phyloP scores from a whole-genome alignment of 2,888 invertebrate genomes.

The Heteropelma amictum region DNA sequence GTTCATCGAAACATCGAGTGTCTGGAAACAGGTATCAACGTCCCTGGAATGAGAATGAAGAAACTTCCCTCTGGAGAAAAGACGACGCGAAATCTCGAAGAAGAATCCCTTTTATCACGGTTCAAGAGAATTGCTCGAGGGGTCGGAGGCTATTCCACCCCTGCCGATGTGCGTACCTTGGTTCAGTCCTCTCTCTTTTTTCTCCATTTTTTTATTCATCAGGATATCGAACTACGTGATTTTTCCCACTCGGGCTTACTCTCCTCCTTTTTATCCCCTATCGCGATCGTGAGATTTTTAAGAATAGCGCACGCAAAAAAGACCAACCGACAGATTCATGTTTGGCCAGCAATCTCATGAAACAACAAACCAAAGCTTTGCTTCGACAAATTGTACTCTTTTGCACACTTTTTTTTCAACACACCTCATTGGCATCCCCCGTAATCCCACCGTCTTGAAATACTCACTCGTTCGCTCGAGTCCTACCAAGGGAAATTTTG shows the following conservation, averaged over 20 bases:
- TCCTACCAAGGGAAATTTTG: too few relatives aligned
- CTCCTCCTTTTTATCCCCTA: background rate
- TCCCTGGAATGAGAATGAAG: slow-evolving; percentile 41
- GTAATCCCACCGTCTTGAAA: too few relatives aligned
- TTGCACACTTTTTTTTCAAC: too few relatives aligned
- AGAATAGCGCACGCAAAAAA: too few relatives aligned
- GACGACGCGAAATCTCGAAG: slow-evolving; percentile 20
- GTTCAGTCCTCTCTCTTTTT: background rate
- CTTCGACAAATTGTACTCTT: too few relatives aligned
- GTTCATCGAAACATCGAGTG: slow-evolving; percentile 35
- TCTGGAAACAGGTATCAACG: slow-evolving; percentile 42
- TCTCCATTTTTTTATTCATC: background rate
- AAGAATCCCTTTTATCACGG: slow-evolving; percentile 24
- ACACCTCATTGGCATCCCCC: too few relatives aligned
- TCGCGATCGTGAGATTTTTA: background rate
- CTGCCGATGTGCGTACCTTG: slow-evolving; percentile 4
- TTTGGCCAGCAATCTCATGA: too few relatives aligned
- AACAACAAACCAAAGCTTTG: too few relatives aligned
- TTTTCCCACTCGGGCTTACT: slow-evolving; percentile 8
- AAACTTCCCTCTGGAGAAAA: slow-evolving; percentile 24
- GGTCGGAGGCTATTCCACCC: slow-evolving; percentile 31
- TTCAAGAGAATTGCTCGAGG: slow-evolving; percentile 39
- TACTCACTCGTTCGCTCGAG: too few relatives aligned
- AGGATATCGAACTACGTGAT: slow-evolving; percentile 14
- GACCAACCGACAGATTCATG: too few relatives aligned